Percentiles rank a stretch among this genome's conserved stretches.
phyloP scores from a whole-genome alignment of 2,888 invertebrate genomes.

The Hemistola chrysoprasaria region DNA sequence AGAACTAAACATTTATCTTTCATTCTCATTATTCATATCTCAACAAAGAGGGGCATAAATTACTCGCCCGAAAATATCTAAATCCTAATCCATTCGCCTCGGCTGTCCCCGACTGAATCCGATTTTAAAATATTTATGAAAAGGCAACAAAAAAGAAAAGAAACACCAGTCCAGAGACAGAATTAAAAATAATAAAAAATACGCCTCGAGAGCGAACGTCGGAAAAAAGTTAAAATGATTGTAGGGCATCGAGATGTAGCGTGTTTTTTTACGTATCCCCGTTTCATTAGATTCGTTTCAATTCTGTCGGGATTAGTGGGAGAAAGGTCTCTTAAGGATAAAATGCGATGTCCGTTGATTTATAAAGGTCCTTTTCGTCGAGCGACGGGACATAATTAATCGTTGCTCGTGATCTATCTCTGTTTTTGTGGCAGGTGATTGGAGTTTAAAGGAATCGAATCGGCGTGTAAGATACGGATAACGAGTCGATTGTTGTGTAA shows the following conservation, averaged over 20 bases:
- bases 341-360: conserved; percentile 74
- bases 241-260: conserved; percentile 70
- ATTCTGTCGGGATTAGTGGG: conserved; percentile 77
- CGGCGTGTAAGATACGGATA: conserved; percentile 16
- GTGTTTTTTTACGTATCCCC: conserved; percentile 66
- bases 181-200: conserved; percentile 73
- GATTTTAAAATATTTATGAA: conserved; percentile 82
- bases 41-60: conserved; percentile 78
- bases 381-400: conserved; percentile 70
- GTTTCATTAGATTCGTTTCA: conserved; percentile 80
- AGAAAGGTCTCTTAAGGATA: conserved; percentile 73
- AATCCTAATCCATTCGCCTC: conserved; percentile 80
- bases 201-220: conserved; percentile 66
- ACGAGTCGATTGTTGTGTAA: conserved; percentile 28
- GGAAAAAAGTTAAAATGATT: conserved; percentile 79
- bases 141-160: conserved; percentile 64
- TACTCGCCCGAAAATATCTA: conserved; percentile 79
- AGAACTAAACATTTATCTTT: conserved; percentile 55
- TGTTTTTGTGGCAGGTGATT: conserved; percentile 51
- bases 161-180: conserved; percentile 66
- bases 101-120: conserved; percentile 77
- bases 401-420: conserved; percentile 55
- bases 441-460: conserved; percentile 22
- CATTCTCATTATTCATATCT: conserved; percentile 76
- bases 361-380: conserved; percentile 67